phyloP scores from a whole-genome alignment of 2,888 invertebrate species.

The Camponotus fellah region DNA sequence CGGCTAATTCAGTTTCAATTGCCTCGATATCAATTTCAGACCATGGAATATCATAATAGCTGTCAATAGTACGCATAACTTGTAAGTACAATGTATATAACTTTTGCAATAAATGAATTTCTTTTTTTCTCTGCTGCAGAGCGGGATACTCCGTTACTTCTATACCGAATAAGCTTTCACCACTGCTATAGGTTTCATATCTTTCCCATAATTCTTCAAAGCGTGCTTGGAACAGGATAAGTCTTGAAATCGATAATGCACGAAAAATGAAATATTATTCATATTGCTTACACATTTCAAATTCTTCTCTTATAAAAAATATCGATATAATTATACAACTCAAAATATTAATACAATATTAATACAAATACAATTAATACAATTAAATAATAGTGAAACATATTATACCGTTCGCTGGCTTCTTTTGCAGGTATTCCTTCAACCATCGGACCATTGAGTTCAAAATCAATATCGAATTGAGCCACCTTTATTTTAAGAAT shows the following conservation, averaged over 20 bases:
- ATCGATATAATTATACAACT: not conserved
- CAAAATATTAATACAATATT: no score
- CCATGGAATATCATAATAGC: slow-evolving; percentile 95
- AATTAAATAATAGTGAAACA: slow-evolving; percentile 10
- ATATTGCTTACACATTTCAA: not conserved
- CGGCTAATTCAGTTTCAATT: slow-evolving; percentile 92
- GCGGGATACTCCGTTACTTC: slow-evolving; percentile 94
- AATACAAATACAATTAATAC: not conserved
- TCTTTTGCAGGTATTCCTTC: slow-evolving; percentile 94
- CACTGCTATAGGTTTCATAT: slow-evolving; percentile 93
- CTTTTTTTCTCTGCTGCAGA: slow-evolving; percentile 92
- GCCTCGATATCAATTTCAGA: slow-evolving; percentile 93
- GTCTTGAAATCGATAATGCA: slow-evolving; percentile 84
- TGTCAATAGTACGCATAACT: slow-evolving; percentile 94
- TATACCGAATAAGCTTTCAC: slow-evolving; percentile 94
- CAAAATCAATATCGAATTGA: slow-evolving; percentile 91
- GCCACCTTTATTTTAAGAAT: slow-evolving; percentile 90
- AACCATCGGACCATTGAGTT: slow-evolving; percentile 94
- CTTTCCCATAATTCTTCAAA: slow-evolving; percentile 94
- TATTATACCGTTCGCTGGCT: slow-evolving; percentile 91
- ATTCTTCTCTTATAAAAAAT: not conserved
- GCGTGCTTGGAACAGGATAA: slow-evolving; percentile 91
- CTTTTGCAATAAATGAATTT: slow-evolving; percentile 94
- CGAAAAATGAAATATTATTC: slow-evolving; percentile 6
- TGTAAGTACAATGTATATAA: slow-evolving; percentile 93